These are phyloP conservation scores for Mesochorus sp. DNA, from an alignment of 2,888 invertebrate species.

Conservation along the genomic window DNA sequence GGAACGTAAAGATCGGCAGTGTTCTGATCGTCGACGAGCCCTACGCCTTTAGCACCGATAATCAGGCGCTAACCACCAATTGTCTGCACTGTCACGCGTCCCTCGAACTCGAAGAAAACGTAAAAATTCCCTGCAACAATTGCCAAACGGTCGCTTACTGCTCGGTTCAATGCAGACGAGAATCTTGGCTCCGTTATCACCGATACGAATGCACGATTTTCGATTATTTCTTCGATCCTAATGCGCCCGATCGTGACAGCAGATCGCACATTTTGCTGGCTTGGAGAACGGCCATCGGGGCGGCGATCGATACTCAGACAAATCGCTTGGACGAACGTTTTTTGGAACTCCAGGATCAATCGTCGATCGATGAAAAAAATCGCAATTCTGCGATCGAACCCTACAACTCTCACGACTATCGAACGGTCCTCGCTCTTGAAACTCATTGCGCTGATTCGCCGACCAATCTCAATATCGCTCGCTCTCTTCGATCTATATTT, in stretches of 20 bases:
- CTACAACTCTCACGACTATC: slow-evolving; percentile 76
- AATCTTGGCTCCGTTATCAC: slow-evolving; percentile 78
- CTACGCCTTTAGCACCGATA: slow-evolving; percentile 75
- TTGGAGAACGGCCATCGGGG: slow-evolving; percentile 74
- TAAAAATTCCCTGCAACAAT: slow-evolving; percentile 73
- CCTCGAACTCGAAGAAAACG: slow-evolving; percentile 65
- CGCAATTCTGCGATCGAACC: slow-evolving; percentile 54
- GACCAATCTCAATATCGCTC: slow-evolving; percentile 77
- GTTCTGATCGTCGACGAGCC: slow-evolving; percentile 77
- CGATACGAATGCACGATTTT: slow-evolving; percentile 80
- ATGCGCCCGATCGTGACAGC: slow-evolving; percentile 53
- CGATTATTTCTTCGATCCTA: slow-evolving; percentile 71
- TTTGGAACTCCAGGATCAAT: slow-evolving; percentile 61
- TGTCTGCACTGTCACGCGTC: slow-evolving; percentile 77
- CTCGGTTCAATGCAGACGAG: slow-evolving; percentile 76
- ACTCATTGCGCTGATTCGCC: slow-evolving; percentile 76
- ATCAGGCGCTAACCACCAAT: slow-evolving; percentile 71
- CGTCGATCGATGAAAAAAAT: slow-evolving; percentile 44
- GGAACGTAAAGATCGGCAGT: slow-evolving; percentile 80
- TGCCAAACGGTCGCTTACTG: slow-evolving; percentile 80
- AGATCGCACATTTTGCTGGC: slow-evolving; percentile 73
- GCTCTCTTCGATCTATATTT: slow-evolving; percentile 79
- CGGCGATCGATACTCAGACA: slow-evolving; percentile 57
- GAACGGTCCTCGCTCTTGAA: slow-evolving; percentile 77
- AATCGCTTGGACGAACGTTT: slow-evolving; percentile 60